Conservation (phyloP, 2,888 invertebrate genomes). For the Chrysodeixis includens region DNA sequence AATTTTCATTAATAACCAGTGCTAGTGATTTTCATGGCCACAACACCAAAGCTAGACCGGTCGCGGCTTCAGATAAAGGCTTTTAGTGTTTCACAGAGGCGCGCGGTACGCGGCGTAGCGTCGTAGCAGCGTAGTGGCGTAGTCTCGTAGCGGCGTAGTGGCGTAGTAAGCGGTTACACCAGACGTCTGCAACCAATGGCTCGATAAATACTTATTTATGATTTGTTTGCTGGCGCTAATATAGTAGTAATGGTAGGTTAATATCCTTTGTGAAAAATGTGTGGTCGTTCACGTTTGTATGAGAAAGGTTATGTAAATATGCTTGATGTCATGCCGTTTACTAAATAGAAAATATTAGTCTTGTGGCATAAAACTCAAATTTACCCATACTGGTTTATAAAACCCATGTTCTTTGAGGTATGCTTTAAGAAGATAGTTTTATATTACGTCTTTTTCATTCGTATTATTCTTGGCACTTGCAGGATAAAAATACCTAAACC, state of each 20-base stretch:
- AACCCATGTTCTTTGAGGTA: too few species aligned
- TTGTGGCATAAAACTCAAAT: too few species aligned
- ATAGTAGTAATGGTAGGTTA: constrained; percentile 13
- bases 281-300: neutral
- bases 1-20: too few species aligned
- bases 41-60: constrained; percentile 40
- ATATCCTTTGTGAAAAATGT: neutral
- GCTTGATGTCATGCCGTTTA: too few species aligned
- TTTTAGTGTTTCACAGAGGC: constrained; percentile 60
- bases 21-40: constrained; percentile 37
- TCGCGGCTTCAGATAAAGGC: constrained; percentile 62
- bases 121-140: neutral
- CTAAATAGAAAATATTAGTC: too few species aligned
- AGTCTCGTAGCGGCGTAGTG: neutral
- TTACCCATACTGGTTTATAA: too few species aligned
- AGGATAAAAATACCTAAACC: too few species aligned
- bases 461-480: too few species aligned
- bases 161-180: constrained; percentile 51
- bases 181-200: constrained; percentile 50
- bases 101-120: constrained; percentile 21
- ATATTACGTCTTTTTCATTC: too few species aligned
- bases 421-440: too few species aligned
- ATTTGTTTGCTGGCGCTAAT: constrained; percentile 32
- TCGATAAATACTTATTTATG: constrained; percentile 52
- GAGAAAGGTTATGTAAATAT: too few species aligned